These are phyloP conservation scores for Dromaius novaehollandiae DNA, from an alignment of 2,113 vertebrate species.

Conservation along the genomic window DNA sequence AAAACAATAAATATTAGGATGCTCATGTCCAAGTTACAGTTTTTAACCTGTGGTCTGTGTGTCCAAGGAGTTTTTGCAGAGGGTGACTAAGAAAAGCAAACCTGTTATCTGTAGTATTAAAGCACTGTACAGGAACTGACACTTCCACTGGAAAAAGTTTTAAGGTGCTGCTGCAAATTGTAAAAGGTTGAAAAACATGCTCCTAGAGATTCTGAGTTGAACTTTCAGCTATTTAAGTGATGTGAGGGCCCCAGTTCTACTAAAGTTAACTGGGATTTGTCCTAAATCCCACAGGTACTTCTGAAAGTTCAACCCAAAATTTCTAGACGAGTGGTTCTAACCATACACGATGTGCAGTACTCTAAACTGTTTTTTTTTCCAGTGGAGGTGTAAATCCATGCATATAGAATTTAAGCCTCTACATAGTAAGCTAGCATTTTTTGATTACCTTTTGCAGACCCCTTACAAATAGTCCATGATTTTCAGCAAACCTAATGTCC, in stretches of 20 bases:
- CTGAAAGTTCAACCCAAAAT: conserved; percentile 14
- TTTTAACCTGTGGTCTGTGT: background rate
- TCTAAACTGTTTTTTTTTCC: background rate
- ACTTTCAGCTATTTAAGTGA: conserved; percentile 31
- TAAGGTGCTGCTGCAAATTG: conserved; percentile 30
- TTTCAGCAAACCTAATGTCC: background rate
- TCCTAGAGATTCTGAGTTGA: background rate
- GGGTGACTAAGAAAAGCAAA: conserved; percentile 31
- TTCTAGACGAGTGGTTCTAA: conserved; percentile 46
- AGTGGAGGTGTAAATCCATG: conserved; percentile 3
- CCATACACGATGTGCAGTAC: background rate
- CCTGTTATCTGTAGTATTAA: conserved; percentile 15
- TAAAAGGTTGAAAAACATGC: conserved; percentile 42
- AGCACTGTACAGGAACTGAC: conserved; percentile 28
- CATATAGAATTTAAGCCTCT: background rate
- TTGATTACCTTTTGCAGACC: background rate
- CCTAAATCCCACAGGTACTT: conserved; percentile 51
- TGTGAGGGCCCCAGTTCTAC: conserved; percentile 6
- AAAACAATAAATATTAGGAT: background rate
- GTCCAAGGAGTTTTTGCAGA: background rate
- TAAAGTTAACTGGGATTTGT: conserved; percentile 35
- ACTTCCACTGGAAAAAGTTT: background rate
- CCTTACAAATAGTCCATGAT: background rate
- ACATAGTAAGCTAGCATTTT: background rate
- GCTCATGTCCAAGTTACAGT: background rate